Conservation (phyloP, 2,888 invertebrate species). For the Arge pagana region DNA sequence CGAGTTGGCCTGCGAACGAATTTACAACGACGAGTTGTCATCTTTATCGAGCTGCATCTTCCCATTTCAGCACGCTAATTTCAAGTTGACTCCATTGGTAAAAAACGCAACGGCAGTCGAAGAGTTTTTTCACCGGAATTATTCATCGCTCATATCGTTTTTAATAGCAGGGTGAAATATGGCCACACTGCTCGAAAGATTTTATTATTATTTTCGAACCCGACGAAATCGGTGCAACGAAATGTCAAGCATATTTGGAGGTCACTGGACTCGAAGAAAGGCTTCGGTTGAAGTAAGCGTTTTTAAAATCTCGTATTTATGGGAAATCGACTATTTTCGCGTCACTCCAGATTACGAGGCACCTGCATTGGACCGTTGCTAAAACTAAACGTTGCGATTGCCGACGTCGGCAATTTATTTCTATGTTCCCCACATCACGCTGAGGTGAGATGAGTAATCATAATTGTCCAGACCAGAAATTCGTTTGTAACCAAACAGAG, state of each 20-base stretch:
- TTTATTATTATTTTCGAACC: conserved; percentile 65
- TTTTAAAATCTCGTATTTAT: background rate
- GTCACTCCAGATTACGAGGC: conserved; percentile 57
- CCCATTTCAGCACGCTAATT: conserved; percentile 49
- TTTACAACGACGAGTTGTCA: conserved; percentile 55
- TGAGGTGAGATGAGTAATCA: conserved; percentile 56
- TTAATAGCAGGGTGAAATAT: conserved; percentile 63
- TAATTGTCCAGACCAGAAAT: background rate
- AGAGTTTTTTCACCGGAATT: conserved; percentile 41
- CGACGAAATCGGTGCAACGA: conserved; percentile 60
- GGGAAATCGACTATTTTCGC: background rate
- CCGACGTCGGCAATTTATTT: conserved; percentile 65
- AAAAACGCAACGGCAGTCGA: no score
- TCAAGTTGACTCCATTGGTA: conserved; percentile 63
- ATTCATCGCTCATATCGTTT: background rate
- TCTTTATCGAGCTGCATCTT: conserved; percentile 49
- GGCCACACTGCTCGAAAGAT: conserved; percentile 63
- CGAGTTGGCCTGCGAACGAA: conserved; percentile 54
- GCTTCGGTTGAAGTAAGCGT: conserved; percentile 56
- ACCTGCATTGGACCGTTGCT: conserved; percentile 65
- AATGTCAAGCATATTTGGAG: conserved; percentile 64
- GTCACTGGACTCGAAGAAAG: conserved; percentile 63
- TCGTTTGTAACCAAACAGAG: background rate
- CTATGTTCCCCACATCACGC: conserved; percentile 65
- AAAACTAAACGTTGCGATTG: conserved; percentile 62